Conservation (phyloP, 2,113 vertebrate genomes). For the Arothron firmamentum region DNA sequence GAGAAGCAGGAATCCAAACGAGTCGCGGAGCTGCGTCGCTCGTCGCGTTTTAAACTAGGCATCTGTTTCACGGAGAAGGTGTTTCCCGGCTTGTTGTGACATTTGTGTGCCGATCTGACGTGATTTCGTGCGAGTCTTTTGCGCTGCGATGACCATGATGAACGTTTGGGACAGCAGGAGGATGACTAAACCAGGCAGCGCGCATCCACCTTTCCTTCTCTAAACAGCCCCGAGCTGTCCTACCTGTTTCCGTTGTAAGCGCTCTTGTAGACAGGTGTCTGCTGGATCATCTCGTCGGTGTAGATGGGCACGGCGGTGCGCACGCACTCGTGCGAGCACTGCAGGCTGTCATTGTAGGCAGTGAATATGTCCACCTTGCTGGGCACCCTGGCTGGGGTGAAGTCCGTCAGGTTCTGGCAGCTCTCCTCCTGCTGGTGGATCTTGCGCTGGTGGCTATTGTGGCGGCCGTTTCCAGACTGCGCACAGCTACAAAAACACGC, state of each 20-base stretch:
- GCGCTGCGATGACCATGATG: no score
- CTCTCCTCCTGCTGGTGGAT: slow-evolving; percentile 97
- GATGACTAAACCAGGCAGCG: no score
- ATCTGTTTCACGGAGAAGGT: no score
- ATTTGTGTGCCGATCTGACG: no score
- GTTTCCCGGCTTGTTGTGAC: no score
- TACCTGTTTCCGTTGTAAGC: slow-evolving; percentile 97
- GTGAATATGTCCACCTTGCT: slow-evolving; percentile 98
- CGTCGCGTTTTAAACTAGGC: no score
- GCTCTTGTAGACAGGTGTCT: slow-evolving; percentile 87
- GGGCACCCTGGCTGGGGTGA: slow-evolving; percentile 88
- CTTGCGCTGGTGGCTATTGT: slow-evolving; percentile 95
- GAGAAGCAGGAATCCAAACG: no score
- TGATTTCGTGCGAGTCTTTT: no score
- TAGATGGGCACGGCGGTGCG: slow-evolving; percentile 86
- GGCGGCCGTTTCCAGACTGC: slow-evolving; percentile 86
- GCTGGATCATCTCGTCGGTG: slow-evolving; percentile 87
- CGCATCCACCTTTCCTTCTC: no score
- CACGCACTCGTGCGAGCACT: slow-evolving; percentile 96
- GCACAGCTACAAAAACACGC: slow-evolving; percentile 87
- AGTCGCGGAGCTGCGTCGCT: no score
- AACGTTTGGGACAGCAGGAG: no score
- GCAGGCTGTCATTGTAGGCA: slow-evolving; percentile 95
- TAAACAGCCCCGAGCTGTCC: slow-evolving; percentile 9
- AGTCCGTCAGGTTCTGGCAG: slow-evolving; percentile 97